Base-by-base conservation (phyloP, 2,797 vertebrate species). In the Heterohyrax brucei region DNA sequence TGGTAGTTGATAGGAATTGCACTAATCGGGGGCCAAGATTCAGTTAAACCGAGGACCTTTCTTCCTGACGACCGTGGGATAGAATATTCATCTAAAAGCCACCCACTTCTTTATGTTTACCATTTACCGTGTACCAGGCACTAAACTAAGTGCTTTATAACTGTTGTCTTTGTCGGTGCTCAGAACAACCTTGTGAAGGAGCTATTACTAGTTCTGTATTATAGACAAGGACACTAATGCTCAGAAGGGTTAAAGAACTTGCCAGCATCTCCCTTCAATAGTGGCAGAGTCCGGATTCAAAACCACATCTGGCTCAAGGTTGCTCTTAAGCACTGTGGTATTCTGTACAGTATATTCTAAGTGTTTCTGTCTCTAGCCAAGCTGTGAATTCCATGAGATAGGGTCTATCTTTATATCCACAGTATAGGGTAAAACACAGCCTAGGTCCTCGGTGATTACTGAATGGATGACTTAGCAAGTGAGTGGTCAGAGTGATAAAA, bases 171-270 rank as follows among this genome's bases (percentile, higher is more conserved):
- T 56, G 39, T 82, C 22, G 80, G 77, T 48, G 44, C 68, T 95
- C 46, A 1, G 83, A 48, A 72, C 21, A 79, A 39, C n/a, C 10
- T 70, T 33, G 1, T 30, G 56, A 72, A 76, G 53, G 10, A 53
- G 89, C 7, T 30, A 46, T 72, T 28, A 26, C 16, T 24, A 48
- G 84, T 79, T 64, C 19, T 75, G 44, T 85, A 80, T 80, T 70
- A 64, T 5, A 24, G 48, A 19, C 59, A n/a, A 94, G 75, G 59
- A 95, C 39, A 30, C 61, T 28, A n/a, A 95, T 78, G 82, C 13
- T 75, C 33, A 77, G 68, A 86, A 62, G 68, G 59, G 26, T 81
- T 46, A 13, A 89, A 48, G 39, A 33, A 24, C 73, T 66, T 33
- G 6, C 44, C 53, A 48, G 26, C 2, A 44, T 56, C 48, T 1